Evolutionary conservation across 2,113 vertebrate genomes (phyloP).

Genomic region (Picathartes gymnocephalus): DNA sequence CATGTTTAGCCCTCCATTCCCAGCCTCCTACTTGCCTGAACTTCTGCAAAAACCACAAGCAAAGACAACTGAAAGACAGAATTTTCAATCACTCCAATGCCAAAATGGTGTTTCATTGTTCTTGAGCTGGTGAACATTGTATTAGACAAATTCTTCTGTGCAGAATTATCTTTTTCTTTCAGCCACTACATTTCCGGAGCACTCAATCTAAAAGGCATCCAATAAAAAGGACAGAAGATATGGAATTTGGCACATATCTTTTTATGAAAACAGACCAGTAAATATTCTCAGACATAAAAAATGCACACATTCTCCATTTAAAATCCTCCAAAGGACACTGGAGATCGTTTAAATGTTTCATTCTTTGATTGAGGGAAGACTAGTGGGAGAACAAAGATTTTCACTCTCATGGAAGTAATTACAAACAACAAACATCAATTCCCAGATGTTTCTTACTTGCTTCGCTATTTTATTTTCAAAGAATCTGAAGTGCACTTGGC

Average conservation of each 20-base stretch:
- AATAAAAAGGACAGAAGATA: conserved; percentile 24
- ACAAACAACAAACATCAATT: not conserved
- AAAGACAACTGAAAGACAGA: not conserved
- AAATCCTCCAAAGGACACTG: conserved; percentile 42
- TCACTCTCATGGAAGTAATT: conserved; percentile 7
- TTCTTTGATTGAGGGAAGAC: not conserved
- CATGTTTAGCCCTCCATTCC: fast-evolving
- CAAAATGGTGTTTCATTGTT: not conserved
- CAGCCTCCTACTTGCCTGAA: not conserved
- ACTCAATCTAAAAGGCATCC: conserved; percentile 16
- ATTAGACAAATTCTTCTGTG: conserved; percentile 6
- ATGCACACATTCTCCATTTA: not conserved
- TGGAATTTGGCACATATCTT: conserved; percentile 18
- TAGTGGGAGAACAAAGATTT: not conserved
- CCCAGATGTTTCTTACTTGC: conserved; percentile 14
- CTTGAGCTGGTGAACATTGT: not conserved
- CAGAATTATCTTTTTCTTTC: conserved; percentile 26
- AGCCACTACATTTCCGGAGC: not conserved
- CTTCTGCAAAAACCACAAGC: not conserved
- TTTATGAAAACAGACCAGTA: conserved; percentile 32
- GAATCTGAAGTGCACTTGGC: not conserved
- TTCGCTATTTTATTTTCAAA: conserved; percentile 8
- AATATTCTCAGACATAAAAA: conserved; percentile 24
- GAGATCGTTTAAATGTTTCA: conserved; percentile 15
- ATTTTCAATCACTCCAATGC: not conserved